Evolutionary conservation across 2,113 vertebrate genomes (phyloP), one percentile per base, ranked within the genome.

Genomic region (Athene noctua): DNA sequence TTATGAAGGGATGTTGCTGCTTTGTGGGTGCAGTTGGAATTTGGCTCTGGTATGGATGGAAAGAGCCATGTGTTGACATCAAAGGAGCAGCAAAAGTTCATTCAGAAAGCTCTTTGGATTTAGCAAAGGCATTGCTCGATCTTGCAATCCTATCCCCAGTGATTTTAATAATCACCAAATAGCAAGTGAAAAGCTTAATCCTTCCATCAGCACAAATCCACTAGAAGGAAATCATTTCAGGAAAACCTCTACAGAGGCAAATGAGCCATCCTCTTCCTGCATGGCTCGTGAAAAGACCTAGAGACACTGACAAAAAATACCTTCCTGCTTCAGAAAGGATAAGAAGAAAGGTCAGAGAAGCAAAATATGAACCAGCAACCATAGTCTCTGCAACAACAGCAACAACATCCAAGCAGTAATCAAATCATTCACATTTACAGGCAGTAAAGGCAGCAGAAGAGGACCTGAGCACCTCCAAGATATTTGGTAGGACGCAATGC

Each of bases 41-140:
- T 22, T 70, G 55, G 15, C 32, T 52, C 42, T 71, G 38, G 32
- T 63, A 8, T 34, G 72, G 42, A 58, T 83, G 38, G 52, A 51
- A 88, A 88, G 29, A 94, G 42, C 42, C 46, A 38, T 57, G n/a
- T 81, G 54, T 32, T 85, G 88, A 47, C 40, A 47, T 89, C 65
- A 96, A 92, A 92, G 68, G 15, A 84, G 34, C 30, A 91, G 47
- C n/a, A 94, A 32, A 96, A 87, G 47, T 85, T 96, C 52, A 63
- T 38, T 70, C 42, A 55, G 51, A 16, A 90, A 92, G n/a, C 30
- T 59, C 47, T 87, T 44, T 67, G 73, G 38, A 52, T 90, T 96
- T 90, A 86, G 58, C 38, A 80, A 92, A 87, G 22, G 7, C 61
- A 67, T 12, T 88, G 15, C 40, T 79, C 73, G 44, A 92, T 91